A percentile compares a stretch with the other conserved stretches of the same genome.
Conservation (phyloP, 2,797 vertebrate species). For the Phalanger gymnotis region DNA sequence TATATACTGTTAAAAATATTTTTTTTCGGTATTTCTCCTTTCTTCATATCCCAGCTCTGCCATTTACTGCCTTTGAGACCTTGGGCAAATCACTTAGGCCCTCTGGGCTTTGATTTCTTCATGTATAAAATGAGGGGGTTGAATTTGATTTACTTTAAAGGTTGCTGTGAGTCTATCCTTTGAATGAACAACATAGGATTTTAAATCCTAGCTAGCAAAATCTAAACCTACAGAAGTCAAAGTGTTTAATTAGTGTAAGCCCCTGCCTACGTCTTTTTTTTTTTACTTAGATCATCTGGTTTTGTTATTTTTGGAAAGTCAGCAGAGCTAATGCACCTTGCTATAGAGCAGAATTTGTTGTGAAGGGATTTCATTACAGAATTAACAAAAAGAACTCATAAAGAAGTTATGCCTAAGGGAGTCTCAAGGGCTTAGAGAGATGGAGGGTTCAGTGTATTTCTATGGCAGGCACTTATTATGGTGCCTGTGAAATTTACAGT, state of each 20-base stretch:
- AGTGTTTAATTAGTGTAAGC: not conserved
- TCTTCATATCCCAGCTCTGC: not conserved
- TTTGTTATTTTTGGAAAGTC: not conserved
- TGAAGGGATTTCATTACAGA: not conserved
- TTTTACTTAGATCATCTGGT: not conserved
- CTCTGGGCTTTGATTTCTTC: not conserved
- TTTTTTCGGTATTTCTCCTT: constrained; percentile 49
- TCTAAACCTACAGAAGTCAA: not conserved
- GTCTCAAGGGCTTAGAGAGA: not conserved
- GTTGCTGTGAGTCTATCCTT: not conserved
- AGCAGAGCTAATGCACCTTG: not conserved
- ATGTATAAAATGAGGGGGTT: not conserved
- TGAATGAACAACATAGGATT: constrained; percentile 16
- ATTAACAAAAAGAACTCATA: not conserved
- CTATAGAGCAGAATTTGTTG: not conserved
- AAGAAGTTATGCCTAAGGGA: not conserved
- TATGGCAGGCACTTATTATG: not conserved
- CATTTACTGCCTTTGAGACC: not conserved
- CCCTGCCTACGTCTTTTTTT: not conserved
- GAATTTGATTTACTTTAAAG: not conserved
- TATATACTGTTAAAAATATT: not conserved
- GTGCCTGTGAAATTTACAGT: not conserved
- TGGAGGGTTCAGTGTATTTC: not conserved
- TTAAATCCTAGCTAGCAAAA: constrained; percentile 39
- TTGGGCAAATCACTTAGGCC: not conserved